A percentile compares a stretch with the other conserved stretches of the same genome.
Conservation (phyloP, 2,113 vertebrate genomes). For the Corythoichthys intestinalis region DNA sequence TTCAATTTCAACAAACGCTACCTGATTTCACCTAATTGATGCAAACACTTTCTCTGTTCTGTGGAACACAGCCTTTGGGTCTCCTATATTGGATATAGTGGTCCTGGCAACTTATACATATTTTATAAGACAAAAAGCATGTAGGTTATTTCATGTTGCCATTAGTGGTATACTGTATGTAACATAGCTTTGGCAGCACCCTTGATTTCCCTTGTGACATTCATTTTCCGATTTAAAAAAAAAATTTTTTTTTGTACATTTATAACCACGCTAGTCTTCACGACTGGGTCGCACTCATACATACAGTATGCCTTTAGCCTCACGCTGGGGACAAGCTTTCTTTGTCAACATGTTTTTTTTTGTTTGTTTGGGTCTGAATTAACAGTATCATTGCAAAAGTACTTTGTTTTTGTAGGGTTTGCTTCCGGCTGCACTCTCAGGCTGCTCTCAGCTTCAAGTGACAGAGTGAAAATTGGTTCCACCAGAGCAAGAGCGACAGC, state of each 20-base stretch:
- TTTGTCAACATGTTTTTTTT: background rate
- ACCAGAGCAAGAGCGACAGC: slow-evolving; percentile 22
- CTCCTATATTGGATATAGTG: background rate
- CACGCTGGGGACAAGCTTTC: background rate
- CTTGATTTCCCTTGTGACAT: slow-evolving; percentile 7
- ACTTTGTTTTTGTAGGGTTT: slow-evolving; percentile 4
- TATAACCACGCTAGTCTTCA: slow-evolving; percentile 3
- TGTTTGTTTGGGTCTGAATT: slow-evolving; percentile 24
- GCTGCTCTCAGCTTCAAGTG: slow-evolving; percentile 29
- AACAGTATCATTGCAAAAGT: background rate
- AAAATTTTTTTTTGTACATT: background rate
- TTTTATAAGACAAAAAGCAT: slow-evolving; percentile 9
- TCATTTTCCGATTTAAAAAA: too few relatives aligned
- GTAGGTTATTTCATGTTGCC: slow-evolving; percentile 2
- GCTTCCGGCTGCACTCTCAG: slow-evolving; percentile 15
- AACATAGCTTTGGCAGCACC: slow-evolving; percentile 14
- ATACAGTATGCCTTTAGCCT: background rate
- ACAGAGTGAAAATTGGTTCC: slow-evolving; percentile 44
- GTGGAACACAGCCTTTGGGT: background rate
- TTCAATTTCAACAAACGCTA: too few relatives aligned
- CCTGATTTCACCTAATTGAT: background rate
- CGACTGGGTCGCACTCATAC: background rate
- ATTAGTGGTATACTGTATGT: background rate
- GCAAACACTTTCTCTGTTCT: background rate
- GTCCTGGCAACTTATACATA: slow-evolving; percentile 3